phyloP scores from a whole-genome alignment of 2,888 invertebrate genomes.

The Ormyrus rosae region DNA sequence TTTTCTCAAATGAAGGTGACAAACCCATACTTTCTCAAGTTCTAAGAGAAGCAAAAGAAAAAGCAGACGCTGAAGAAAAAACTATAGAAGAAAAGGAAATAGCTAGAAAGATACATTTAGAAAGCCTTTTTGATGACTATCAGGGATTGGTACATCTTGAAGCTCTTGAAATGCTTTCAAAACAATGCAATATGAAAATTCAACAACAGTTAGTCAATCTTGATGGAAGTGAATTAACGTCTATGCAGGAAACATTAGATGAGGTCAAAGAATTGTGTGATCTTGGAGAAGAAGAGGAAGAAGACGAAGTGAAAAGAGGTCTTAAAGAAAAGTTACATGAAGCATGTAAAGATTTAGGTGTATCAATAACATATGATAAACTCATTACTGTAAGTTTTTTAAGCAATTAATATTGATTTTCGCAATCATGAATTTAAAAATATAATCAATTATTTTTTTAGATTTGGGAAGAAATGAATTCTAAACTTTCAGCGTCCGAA shows the following conservation, averaged over 20 bases:
- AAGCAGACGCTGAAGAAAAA: constrained; percentile 80
- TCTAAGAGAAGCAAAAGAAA: constrained; percentile 85
- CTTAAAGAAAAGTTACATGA: constrained; percentile 79
- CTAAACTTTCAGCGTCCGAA: constrained; percentile 58
- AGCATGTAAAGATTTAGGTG: constrained; percentile 81
- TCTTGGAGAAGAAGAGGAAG: constrained; percentile 82
- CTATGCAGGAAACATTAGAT: constrained; percentile 86
- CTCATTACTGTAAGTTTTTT: constrained; percentile 72
- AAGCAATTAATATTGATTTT: not conserved
- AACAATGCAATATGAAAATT: constrained; percentile 86
- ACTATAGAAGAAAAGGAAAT: constrained; percentile 75
- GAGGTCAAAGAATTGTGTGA: constrained; percentile 89
- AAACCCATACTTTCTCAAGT: constrained; percentile 82
- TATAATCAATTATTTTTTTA: constrained; percentile 58
- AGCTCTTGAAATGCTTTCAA: constrained; percentile 93
- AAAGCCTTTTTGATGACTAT: constrained; percentile 90
- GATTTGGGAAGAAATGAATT: constrained; percentile 72
- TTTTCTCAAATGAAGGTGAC: constrained; percentile 80
- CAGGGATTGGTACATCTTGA: constrained; percentile 93
- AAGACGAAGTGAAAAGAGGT: constrained; percentile 76
- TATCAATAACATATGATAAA: constrained; percentile 81
- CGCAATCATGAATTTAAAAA: constrained; percentile 32
- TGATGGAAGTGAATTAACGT: constrained; percentile 79
- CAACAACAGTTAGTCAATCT: constrained; percentile 80
- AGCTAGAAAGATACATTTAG: constrained; percentile 82